Percentiles rank a stretch among this genome's conserved stretches.
phyloP scores from a whole-genome alignment of 2,113 vertebrate genomes.

The Elachura formosa region DNA sequence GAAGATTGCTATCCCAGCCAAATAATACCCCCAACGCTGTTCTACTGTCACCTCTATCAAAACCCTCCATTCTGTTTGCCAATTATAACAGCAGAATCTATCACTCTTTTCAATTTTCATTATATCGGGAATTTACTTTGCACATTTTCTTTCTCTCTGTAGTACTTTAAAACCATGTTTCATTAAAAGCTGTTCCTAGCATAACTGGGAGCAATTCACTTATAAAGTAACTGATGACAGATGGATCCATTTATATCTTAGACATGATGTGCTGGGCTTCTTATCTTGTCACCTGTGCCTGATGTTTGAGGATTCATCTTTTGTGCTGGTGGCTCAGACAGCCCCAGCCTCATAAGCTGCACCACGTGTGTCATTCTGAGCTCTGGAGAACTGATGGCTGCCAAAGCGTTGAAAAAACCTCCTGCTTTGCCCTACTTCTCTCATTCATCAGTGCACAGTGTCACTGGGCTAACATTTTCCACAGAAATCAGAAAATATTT shows the following conservation, averaged over 20 bases:
- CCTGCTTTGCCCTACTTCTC: background rate
- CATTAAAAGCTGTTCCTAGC: constrained; percentile 38
- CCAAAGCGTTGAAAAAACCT: background rate
- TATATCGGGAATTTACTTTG: constrained; percentile 24
- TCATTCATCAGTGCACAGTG: background rate
- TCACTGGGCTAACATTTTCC: background rate
- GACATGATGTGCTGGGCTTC: background rate
- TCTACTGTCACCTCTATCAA: background rate
- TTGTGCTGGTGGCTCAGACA: background rate
- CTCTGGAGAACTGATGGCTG: background rate
- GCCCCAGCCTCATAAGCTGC: background rate
- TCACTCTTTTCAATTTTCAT: constrained; percentile 16
- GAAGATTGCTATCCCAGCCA: constrained; percentile 19
- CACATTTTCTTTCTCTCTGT: background rate
- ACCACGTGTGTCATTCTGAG: background rate
- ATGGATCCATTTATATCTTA: constrained; percentile 15
- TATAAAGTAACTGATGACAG: constrained; percentile 18
- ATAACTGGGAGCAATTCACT: constrained; percentile 43
- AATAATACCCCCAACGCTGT: background rate
- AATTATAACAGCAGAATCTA: constrained; percentile 13
- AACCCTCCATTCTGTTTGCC: background rate
- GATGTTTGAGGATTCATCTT: background rate
- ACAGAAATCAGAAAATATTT: background rate
- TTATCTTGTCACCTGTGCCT: constrained; percentile 27
- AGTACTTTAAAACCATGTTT: constrained; percentile 27